Evolutionary conservation across 2,888 invertebrate species (phyloP), one percentile per base, ranked within the genome.

Genomic region (Limnephilus rhombicus): DNA sequence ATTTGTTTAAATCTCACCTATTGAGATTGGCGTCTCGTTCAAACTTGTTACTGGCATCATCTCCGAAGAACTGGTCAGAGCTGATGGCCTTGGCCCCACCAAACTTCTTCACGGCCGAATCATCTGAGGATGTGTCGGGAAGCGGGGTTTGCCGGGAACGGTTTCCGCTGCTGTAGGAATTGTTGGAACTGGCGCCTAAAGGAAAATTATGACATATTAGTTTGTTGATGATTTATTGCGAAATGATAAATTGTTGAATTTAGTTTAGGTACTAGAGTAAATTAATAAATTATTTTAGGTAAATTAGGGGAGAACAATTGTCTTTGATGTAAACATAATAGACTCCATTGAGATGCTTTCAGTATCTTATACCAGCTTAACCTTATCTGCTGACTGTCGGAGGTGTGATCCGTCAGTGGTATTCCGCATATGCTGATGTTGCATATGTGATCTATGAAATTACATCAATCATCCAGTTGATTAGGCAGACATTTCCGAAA

Each of bases 21-120:
- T 94, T 96, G 94, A 97, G 95, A 95, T 96, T 97, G 88, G 96
- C 95, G 94, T 96, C 96, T 80, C 96, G 96, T 95, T 96, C 97
- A 94, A 94, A 95, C 80, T 95, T 93, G 94, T 92, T 93, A 24
- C 92, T 34, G 13, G 95, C 95, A 93, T 97, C 97, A 94, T 98
- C 98, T 12, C 98, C 98, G 95, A 99, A 99, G 96, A 97, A 99
- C 96, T 99, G 99, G 95, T 99, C 99, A 0, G 99, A 99, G 92
- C 99, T 99, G 94, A 99, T 99, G 24, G 99, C 98, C 95, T 99
- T 99, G 4, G 99, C 99, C 94, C 98, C 98, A 89, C 99, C 99
- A 95, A 99, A 99, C 96, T 99, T 99, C 96, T 98, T 98, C 95
- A 98, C 98, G 37, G 99, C 99, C 93, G 98, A 97, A 94, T 98